A percentile compares a stretch with the other conserved stretches of the same genome.
phyloP scores from a whole-genome alignment of 2,113 vertebrate genomes.

The Etia nguti region DNA sequence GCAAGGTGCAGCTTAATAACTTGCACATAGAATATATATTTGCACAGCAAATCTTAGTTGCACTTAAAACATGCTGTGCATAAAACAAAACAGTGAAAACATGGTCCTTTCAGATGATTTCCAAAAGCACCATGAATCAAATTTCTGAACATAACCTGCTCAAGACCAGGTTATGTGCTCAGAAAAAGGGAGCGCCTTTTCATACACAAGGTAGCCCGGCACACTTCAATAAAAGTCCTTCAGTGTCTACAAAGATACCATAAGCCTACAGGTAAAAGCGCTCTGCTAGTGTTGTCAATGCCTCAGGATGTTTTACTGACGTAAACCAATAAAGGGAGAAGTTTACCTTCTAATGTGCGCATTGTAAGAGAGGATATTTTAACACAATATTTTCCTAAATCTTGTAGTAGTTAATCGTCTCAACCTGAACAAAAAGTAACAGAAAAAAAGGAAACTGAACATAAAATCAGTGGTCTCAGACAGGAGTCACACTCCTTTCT shows the following conservation, averaged over 20 bases:
- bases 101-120: neutral
- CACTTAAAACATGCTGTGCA: neutral
- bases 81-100: neutral
- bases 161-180: neutral
- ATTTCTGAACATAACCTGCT: neutral
- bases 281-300: neutral
- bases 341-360: neutral
- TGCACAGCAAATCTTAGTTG: neutral
- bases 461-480: neutral
- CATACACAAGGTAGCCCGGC: neutral
- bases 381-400: neutral
- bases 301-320: neutral
- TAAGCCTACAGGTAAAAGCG: accelerated
- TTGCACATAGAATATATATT: neutral
- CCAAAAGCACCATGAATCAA: neutral
- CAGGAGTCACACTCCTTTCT: neutral
- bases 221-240: neutral
- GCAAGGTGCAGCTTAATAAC: neutral
- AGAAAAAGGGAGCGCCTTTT: neutral
- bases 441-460: neutral
- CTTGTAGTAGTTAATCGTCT: neutral
- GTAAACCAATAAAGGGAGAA: neutral
- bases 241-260: neutral
- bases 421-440: neutral
- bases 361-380: neutral